Evolutionary conservation across 2,113 vertebrate genomes (phyloP).

Genomic region (Pelvicachromis taeniatus): DNA sequence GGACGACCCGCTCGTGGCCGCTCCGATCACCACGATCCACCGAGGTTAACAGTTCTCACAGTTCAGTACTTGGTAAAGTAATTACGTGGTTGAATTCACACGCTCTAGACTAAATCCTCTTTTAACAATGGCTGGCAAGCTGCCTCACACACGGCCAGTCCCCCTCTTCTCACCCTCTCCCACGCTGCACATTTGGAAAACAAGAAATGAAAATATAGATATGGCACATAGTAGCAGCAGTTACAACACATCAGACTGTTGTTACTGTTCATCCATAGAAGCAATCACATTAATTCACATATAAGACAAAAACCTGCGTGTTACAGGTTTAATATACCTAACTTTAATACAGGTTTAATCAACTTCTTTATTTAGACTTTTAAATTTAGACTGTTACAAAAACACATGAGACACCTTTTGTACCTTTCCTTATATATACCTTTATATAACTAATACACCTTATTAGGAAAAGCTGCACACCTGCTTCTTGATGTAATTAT

Average conservation of each 20-base stretch:
- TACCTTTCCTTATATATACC: background rate
- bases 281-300: background rate
- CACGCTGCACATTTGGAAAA: background rate
- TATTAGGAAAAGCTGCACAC: background rate
- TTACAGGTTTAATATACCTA: background rate
- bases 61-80: constrained; percentile 49
- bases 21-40: constrained; percentile 3
- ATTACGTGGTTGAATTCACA: constrained; percentile 45
- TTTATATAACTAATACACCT: background rate
- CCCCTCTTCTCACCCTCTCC: background rate
- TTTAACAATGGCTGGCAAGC: constrained; percentile 43
- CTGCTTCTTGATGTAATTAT: background rate
- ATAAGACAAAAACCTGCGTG: background rate
- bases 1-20: background rate
- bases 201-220: background rate
- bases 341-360: background rate
- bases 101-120: constrained; percentile 39
- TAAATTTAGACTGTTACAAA: background rate
- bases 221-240: background rate
- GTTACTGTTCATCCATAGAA: background rate
- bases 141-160: background rate
- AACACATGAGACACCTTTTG: background rate
- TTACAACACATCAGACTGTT: background rate
- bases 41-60: constrained; percentile 31
- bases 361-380: background rate